These are phyloP conservation scores for Chrysemys picta DNA, from an alignment of 2,113 vertebrate genomes.

Conservation along the genomic window DNA sequence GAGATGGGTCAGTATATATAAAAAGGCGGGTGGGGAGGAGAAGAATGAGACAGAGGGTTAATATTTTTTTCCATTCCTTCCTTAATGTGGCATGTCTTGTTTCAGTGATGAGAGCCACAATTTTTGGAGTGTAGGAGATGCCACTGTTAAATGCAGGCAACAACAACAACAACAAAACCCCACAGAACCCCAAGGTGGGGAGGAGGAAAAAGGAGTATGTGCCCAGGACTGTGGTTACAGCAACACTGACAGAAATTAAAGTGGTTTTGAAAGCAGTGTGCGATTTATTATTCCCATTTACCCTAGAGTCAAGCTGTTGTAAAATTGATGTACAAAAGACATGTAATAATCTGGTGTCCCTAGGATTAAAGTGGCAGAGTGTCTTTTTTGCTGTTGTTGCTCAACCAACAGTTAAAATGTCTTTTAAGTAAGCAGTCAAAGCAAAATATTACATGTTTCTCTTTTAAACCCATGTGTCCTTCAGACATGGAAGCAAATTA, in stretches of 20 bases:
- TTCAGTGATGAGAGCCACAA: slow-evolving; percentile 80
- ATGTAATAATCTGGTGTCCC: slow-evolving; percentile 75
- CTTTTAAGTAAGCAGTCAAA: slow-evolving; percentile 64
- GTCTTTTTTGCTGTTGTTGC: slow-evolving; percentile 49
- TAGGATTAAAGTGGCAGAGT: slow-evolving; percentile 76
- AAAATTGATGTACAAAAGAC: slow-evolving; percentile 81
- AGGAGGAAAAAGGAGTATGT: not conserved
- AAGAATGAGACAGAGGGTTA: slow-evolving; percentile 41
- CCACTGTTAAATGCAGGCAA: slow-evolving; percentile 78
- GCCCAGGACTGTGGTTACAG: slow-evolving; percentile 78
- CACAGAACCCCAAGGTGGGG: not conserved
- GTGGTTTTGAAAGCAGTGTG: slow-evolving; percentile 84
- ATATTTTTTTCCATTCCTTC: slow-evolving; percentile 42
- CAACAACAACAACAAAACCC: not conserved
- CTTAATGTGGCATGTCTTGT: slow-evolving; percentile 80
- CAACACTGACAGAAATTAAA: slow-evolving; percentile 83
- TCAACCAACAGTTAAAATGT: slow-evolving; percentile 52
- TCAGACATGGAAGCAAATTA: not conserved
- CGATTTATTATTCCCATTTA: slow-evolving; percentile 82
- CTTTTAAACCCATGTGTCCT: slow-evolving; percentile 35
- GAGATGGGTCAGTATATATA: not conserved
- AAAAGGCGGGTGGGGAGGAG: not conserved
- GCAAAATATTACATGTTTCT: slow-evolving; percentile 53
- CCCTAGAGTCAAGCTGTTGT: slow-evolving; percentile 82
- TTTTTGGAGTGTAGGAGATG: slow-evolving; percentile 74